Evolutionary conservation across 2,888 invertebrate species (phyloP).

Genomic region (Trichogramma dendrolimi): DNA sequence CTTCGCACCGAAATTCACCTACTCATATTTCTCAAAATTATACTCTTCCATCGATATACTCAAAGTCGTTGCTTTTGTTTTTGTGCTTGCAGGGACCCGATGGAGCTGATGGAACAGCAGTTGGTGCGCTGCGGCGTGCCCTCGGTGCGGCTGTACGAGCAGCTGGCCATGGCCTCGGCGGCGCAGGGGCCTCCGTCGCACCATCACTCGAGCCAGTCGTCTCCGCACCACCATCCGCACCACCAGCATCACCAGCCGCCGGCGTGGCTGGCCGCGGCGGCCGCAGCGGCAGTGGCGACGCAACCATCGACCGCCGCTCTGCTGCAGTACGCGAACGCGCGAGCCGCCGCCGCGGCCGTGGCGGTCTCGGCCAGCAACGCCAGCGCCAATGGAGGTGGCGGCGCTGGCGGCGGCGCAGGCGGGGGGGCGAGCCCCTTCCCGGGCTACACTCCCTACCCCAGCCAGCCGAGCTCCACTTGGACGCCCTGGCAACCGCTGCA

Average conservation of each 20-base stretch:
- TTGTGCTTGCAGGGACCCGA: conserved; percentile 45
- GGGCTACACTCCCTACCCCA: conserved; percentile 42
- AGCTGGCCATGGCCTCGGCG: conserved; percentile 41
- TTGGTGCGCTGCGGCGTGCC: conserved; percentile 49
- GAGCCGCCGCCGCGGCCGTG: conserved; percentile 34
- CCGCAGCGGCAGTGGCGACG: conserved; percentile 30
- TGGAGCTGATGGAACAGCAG: conserved; percentile 51
- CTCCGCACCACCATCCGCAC: conserved; percentile 13
- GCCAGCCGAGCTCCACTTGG: conserved; percentile 35
- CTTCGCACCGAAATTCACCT: too few species aligned
- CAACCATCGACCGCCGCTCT: conserved; percentile 35
- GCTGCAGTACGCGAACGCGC: conserved; percentile 34
- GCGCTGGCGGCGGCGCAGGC: conserved; percentile 16
- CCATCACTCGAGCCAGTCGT: conserved; percentile 31
- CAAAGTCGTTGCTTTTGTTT: neutral
- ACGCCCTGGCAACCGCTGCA: conserved; percentile 49
- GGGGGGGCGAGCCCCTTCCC: conserved; percentile 28
- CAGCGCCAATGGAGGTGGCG: conserved; percentile 10
- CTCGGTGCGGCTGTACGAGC: conserved; percentile 48
- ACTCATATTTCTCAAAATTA: too few species aligned
- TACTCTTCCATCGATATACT: too few species aligned
- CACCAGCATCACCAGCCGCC: conserved; percentile 26
- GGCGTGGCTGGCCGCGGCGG: conserved; percentile 33
- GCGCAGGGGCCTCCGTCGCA: neutral
- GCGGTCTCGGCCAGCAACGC: conserved; percentile 27